These are phyloP conservation scores for Armadillidium nasatum DNA, from an alignment of 1,140 invertebrate species.

Conservation along the genomic window DNA sequence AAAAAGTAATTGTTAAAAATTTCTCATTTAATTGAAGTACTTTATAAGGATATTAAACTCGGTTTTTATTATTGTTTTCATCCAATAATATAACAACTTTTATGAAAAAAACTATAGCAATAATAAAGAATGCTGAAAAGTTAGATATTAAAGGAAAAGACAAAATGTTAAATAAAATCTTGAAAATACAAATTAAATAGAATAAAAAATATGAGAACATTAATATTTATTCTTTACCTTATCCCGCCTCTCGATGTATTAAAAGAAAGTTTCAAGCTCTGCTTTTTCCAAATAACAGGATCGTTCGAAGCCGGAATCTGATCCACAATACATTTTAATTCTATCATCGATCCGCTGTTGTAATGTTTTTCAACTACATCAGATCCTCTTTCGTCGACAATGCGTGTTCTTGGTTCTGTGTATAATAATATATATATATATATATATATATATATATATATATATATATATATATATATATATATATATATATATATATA, in stretches of 20 bases:
- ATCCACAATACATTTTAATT: constrained; percentile 25
- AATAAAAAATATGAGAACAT: too few relatives aligned
- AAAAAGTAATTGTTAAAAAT: too few relatives aligned
- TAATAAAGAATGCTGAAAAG: too few relatives aligned
- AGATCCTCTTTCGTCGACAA: constrained; percentile 25
- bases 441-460: not conserved
- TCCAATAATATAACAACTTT: too few relatives aligned
- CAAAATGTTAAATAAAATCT: too few relatives aligned
- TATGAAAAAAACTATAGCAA: too few relatives aligned
- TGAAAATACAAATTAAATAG: too few relatives aligned
- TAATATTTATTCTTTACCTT: not conserved
- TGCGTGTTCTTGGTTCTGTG: constrained; percentile 17
- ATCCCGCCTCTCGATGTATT: constrained; percentile 16
- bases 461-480: not conserved
- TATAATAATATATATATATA: not conserved
- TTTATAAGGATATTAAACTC: too few relatives aligned
- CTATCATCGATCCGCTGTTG: constrained; percentile 27
- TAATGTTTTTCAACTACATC: constrained; percentile 29
- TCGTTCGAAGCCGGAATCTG: constrained; percentile 9
- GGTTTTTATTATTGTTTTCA: too few relatives aligned
- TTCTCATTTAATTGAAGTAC: too few relatives aligned
- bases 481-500: constrained; percentile 6
- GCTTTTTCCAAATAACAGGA: constrained; percentile 17
- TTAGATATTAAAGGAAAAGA: too few relatives aligned
- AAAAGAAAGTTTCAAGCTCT: constrained; percentile 14